Evolutionary conservation across 2,797 vertebrate genomes (phyloP).

Genomic region (Lacerta agilis): DNA sequence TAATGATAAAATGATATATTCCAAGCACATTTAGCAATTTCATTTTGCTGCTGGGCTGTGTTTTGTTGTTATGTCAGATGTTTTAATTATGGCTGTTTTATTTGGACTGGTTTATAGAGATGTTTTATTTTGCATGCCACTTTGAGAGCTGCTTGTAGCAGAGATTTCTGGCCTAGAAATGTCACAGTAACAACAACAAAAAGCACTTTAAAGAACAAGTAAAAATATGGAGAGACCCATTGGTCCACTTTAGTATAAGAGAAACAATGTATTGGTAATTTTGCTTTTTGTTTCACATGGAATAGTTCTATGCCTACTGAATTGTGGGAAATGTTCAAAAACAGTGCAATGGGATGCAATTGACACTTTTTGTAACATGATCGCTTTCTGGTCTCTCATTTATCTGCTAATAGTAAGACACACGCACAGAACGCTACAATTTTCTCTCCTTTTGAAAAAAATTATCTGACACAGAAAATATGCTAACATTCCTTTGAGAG

Average conservation of each 20-base stretch:
- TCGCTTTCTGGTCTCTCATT: constrained; percentile 49
- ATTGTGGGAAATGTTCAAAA: constrained; percentile 30
- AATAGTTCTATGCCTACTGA: not conserved
- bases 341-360: not conserved
- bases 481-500: constrained; percentile 36
- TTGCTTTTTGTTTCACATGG: constrained; percentile 3
- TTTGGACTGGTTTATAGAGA: not conserved
- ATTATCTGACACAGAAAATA: constrained; percentile 24
- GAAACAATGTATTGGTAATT: constrained; percentile 12
- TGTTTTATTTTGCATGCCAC: not conserved
- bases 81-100: not conserved
- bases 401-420: constrained; percentile 26
- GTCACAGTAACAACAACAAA: not conserved
- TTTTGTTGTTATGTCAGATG: not conserved
- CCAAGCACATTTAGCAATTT: not conserved
- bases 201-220: not conserved
- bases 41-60: not conserved
- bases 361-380: constrained; percentile 51
- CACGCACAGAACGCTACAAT: constrained; percentile 7
- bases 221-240: not conserved
- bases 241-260: not conserved
- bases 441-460: constrained; percentile 37
- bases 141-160: not conserved
- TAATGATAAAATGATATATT: not conserved
- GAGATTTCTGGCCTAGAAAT: not conserved